Evolutionary conservation across 2,113 vertebrate genomes (phyloP).

Genomic region (Oryzias curvinotus): DNA sequence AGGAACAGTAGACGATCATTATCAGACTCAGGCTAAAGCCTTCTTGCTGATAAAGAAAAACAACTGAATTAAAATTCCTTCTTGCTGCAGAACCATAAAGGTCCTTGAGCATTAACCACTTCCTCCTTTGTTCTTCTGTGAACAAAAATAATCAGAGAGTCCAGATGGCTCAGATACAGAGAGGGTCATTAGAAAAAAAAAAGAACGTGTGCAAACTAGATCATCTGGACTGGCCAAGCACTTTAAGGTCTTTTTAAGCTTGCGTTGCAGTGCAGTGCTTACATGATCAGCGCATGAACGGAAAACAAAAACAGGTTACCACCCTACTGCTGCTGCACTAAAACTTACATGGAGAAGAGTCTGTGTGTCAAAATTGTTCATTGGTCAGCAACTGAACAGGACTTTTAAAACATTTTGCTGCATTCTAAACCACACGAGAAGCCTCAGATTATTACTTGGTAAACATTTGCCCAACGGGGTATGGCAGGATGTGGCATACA

Average conservation of each 20-base stretch:
- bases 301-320: conserved; percentile 1
- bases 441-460: conserved; percentile 22
- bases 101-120: not conserved
- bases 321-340: not conserved
- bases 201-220: not conserved
- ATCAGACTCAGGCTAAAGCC: not conserved
- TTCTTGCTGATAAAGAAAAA: not conserved
- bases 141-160: not conserved
- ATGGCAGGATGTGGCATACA: conserved; percentile 63
- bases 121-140: conserved; percentile 11
- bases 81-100: not conserved
- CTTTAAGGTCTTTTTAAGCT: not conserved
- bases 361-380: not conserved
- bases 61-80: not conserved
- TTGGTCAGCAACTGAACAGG: not conserved
- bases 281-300: not conserved
- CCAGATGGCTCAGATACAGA: not conserved
- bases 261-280: not conserved
- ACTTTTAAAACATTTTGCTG: not conserved
- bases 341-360: conserved; percentile 18
- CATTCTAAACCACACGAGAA: conserved; percentile 11
- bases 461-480: conserved; percentile 45
- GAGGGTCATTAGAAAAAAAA: not conserved
- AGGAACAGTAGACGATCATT: too few species aligned
- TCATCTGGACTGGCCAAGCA: not conserved